A percentile compares a stretch with the other conserved stretches of the same genome.
Evolutionary conservation across 53 echinoderm and acorn worm genomes (phyloP).

Genomic region (Mesocentrotus franciscanus): DNA sequence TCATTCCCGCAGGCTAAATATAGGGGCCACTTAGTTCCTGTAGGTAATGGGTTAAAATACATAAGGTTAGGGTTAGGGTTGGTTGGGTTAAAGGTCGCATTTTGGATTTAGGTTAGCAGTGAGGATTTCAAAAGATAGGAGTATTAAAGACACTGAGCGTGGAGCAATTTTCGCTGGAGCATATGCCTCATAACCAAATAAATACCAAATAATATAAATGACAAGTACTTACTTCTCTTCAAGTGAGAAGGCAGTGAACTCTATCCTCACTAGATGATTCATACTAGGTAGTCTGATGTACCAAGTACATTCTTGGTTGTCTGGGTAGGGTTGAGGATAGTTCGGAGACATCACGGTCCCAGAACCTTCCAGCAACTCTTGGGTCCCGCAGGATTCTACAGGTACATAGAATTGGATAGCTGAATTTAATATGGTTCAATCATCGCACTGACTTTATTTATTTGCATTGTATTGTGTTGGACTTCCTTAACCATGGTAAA

Average conservation of each 20-base stretch:
- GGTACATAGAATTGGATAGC: not conserved
- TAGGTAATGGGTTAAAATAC: too few species aligned
- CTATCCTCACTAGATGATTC: slow-evolving; percentile 48
- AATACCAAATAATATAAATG: not conserved
- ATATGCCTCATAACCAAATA: too few species aligned
- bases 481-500: not conserved
- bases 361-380: slow-evolving; percentile 55
- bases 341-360: slow-evolving; percentile 77
- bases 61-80: too few species aligned
- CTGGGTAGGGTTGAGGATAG: slow-evolving; percentile 75
- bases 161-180: too few species aligned
- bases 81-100: too few species aligned
- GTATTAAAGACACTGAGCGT: too few species aligned
- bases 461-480: not conserved
- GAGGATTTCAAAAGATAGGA: too few species aligned
- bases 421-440: not conserved
- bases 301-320: slow-evolving; percentile 81
- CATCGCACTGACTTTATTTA: not conserved
- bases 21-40: too few species aligned
- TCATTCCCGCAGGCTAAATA: too few species aligned
- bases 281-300: slow-evolving; percentile 68
- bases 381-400: slow-evolving; percentile 58
- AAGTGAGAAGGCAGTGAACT: slow-evolving; percentile 72
- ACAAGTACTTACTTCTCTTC: slow-evolving; percentile 67
- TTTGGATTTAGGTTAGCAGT: too few species aligned